Evolutionary conservation across 1,140 invertebrate genomes (phyloP).

Genomic region (Sinella curviseta): DNA sequence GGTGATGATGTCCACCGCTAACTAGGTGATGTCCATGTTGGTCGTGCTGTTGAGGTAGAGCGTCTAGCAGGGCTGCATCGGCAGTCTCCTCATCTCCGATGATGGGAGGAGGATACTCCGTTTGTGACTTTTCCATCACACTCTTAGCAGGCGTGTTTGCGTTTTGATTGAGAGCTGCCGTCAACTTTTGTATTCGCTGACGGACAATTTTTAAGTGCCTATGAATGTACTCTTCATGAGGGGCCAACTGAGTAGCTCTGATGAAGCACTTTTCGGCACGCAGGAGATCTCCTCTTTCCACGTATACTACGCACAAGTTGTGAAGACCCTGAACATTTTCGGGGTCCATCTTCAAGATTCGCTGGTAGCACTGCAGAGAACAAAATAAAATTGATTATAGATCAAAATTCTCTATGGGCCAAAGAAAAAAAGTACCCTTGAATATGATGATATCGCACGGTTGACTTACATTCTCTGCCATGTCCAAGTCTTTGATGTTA

Average conservation of each 20-base stretch:
- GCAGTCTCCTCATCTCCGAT: neutral
- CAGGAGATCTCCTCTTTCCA: slow-evolving; percentile 81
- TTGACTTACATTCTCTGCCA: slow-evolving; percentile 79
- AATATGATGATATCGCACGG: neutral
- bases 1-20: neutral
- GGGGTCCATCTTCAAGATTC: slow-evolving; percentile 82
- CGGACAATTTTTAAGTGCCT: slow-evolving; percentile 83
- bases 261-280: slow-evolving; percentile 81
- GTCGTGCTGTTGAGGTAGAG: neutral
- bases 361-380: slow-evolving; percentile 74
- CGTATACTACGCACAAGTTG: slow-evolving; percentile 93
- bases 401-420: neutral
- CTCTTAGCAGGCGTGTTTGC: slow-evolving; percentile 27
- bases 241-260: slow-evolving; percentile 75
- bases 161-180: slow-evolving; percentile 28
- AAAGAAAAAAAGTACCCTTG: neutral
- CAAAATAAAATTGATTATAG: neutral
- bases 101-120: slow-evolving; percentile 15
- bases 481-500: slow-evolving; percentile 88
- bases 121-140: slow-evolving; percentile 36
- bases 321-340: slow-evolving; percentile 91
- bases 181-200: slow-evolving; percentile 63
- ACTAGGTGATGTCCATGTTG: neutral
- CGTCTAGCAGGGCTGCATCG: neutral
- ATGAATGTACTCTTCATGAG: slow-evolving; percentile 85